Base-by-base conservation (phyloP, 1,140 invertebrate genomes). In the Acromyrmex charruanus region DNA sequence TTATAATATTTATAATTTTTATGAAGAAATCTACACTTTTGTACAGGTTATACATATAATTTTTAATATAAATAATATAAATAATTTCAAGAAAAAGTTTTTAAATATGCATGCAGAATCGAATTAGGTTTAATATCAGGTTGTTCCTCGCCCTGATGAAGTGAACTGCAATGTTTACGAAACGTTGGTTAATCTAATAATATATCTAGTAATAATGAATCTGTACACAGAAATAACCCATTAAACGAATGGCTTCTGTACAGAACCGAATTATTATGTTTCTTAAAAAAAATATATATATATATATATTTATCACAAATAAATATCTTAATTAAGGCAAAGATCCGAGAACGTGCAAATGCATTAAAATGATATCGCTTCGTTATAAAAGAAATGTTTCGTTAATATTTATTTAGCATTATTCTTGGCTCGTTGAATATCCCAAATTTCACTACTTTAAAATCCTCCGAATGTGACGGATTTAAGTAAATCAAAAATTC, bases 401-500 rank as follows among this genome's bases (percentile, higher is more conserved):
- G 49, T 71, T 55, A 81, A 49, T 51, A 63, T 74, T 84, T 84
- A 21, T 58, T 58, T 31, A 28, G 7, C 16, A 18, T 72, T 71
- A 71, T 58, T 81, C 25, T 72, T 39, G 59, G 5, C 25, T 71
- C 25, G 31, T 81, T 21, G 28, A 6, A n/a, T 71, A 72, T 58
- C 9, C 5, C 39, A 39, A 49, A 80, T 74, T 74, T 18, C 39
- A 61, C 25, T 51, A 35, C 39, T 84, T 49, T 63, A 74, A 12
- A 61, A 49, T 14, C 63, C 31, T 69, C 4, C n/a, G 31, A 71
- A 21, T 55, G 9, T 80, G 69, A 72, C 18, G 68, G 28, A 31
- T 75, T 84, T 59, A 16, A 84, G 39, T 75, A 84, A 75, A 84
- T 84, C 18, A 74, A 84, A 84, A 84, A 84, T 84, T 84, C 53